phyloP scores from a whole-genome alignment of 2,113 vertebrate genomes.

The Pimephales promelas region DNA sequence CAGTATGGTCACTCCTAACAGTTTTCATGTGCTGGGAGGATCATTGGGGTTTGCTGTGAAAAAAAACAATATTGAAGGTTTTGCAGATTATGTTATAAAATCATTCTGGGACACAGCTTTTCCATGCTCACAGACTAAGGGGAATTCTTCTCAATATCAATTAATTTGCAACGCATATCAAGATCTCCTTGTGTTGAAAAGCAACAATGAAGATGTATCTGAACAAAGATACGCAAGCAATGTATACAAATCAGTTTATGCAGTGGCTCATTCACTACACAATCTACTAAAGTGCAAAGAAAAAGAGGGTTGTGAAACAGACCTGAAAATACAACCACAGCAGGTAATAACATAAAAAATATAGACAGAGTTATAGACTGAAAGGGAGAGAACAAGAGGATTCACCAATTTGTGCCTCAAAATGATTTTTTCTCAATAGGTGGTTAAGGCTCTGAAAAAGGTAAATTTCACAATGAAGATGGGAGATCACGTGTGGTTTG shows the following conservation, averaged over 20 bases:
- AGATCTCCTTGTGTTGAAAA: slow-evolving; percentile 59
- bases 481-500: slow-evolving; percentile 72
- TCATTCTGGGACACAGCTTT: slow-evolving; percentile 2
- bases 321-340: slow-evolving; percentile 56
- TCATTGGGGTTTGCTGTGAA: slow-evolving; percentile 72
- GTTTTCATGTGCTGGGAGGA: slow-evolving; percentile 68
- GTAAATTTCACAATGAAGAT: slow-evolving; percentile 71
- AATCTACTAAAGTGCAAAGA: slow-evolving; percentile 63
- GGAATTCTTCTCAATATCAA: not conserved
- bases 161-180: slow-evolving; percentile 58
- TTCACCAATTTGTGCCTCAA: no score
- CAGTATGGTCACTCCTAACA: slow-evolving; percentile 68
- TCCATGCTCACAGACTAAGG: slow-evolving; percentile 26
- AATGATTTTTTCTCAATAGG: slow-evolving; percentile 45
- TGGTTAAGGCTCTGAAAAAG: slow-evolving; percentile 48
- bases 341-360: slow-evolving; percentile 61
- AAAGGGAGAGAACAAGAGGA: no score
- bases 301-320: slow-evolving; percentile 61
- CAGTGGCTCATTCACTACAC: slow-evolving; percentile 72
- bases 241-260: no score
- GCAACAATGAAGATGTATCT: slow-evolving; percentile 60
- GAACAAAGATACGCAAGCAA: no score
- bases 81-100: slow-evolving; percentile 65
- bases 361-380: not conserved
- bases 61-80: slow-evolving; percentile 66